These are phyloP conservation scores for Anhinga rufa DNA, from an alignment of 2,113 vertebrate species.

Conservation along the genomic window DNA sequence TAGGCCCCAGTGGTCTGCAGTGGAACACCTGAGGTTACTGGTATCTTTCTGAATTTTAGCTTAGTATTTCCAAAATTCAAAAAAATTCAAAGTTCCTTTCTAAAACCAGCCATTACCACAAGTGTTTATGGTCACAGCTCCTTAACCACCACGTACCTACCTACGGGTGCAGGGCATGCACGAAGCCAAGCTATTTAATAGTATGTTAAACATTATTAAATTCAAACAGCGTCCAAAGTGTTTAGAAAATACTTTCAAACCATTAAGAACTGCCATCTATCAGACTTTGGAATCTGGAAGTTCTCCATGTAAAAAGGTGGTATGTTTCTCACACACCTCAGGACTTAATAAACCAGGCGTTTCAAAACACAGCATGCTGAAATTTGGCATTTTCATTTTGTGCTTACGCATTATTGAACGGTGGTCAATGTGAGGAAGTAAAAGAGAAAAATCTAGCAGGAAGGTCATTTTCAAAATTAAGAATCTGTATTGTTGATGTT, in stretches of 20 bases:
- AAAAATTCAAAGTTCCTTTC: not conserved
- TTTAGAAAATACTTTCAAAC: not conserved
- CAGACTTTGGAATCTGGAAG: not conserved
- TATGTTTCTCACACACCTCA: not conserved
- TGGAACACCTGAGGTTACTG: not conserved
- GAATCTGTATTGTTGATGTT: not conserved
- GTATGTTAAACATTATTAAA: not conserved
- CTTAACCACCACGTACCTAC: not conserved
- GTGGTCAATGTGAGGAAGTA: not conserved
- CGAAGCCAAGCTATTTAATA: not conserved
- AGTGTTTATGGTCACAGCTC: not conserved
- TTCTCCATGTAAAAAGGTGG: not conserved
- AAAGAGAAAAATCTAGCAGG: not conserved
- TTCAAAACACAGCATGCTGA: not conserved
- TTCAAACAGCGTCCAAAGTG: not conserved
- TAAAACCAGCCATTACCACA: not conserved
- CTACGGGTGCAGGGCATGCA: not conserved
- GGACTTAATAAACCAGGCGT: not conserved
- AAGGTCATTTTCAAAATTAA: conserved; percentile 53
- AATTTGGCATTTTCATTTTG: conserved; percentile 8
- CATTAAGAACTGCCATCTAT: not conserved
- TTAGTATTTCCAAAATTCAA: not conserved
- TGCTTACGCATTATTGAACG: not conserved
- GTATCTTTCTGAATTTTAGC: not conserved
- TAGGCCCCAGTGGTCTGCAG: not conserved